A percentile compares a stretch with the other conserved stretches of the same genome.
These are phyloP conservation scores for Timema cristinae DNA, from an alignment of 2,888 invertebrate genomes.

Conservation along the genomic window DNA sequence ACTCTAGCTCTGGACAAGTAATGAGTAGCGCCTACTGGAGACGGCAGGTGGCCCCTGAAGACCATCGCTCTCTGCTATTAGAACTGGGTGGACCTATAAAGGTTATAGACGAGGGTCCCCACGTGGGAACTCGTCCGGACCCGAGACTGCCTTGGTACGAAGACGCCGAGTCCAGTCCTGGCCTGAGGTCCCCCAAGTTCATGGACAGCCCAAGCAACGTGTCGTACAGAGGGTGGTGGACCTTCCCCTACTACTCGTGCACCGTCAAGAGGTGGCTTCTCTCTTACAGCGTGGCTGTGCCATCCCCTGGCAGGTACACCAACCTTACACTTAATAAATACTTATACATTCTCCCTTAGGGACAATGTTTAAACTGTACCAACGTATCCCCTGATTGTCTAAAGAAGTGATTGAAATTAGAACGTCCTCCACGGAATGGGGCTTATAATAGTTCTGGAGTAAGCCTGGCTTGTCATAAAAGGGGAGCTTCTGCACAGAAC, in stretches of 20 bases:
- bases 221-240: slow-evolving; percentile 77
- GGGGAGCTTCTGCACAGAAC: too few relatives aligned
- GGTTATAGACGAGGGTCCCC: slow-evolving; percentile 49
- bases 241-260: slow-evolving; percentile 84
- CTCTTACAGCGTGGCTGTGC: slow-evolving; percentile 73
- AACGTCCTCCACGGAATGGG: too few relatives aligned
- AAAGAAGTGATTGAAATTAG: too few relatives aligned
- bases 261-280: slow-evolving; percentile 73
- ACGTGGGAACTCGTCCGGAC: slow-evolving; percentile 43
- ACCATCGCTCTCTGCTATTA: slow-evolving; percentile 17
- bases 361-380: too few relatives aligned
- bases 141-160: slow-evolving; percentile 51
- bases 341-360: too few relatives aligned
- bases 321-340: neutral
- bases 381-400: too few relatives aligned
- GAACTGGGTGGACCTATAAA: slow-evolving; percentile 37
- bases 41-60: slow-evolving; percentile 20
- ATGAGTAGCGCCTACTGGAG: slow-evolving; percentile 59
- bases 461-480: too few relatives aligned
- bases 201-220: slow-evolving; percentile 60
- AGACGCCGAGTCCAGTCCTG: slow-evolving; percentile 50
- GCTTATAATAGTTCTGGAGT: too few relatives aligned
- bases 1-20: slow-evolving; percentile 56
- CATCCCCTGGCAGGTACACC: slow-evolving; percentile 43
- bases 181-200: slow-evolving; percentile 58